Evolutionary conservation across 2,113 vertebrate species (phyloP).

Genomic region (Cololabis saira): DNA sequence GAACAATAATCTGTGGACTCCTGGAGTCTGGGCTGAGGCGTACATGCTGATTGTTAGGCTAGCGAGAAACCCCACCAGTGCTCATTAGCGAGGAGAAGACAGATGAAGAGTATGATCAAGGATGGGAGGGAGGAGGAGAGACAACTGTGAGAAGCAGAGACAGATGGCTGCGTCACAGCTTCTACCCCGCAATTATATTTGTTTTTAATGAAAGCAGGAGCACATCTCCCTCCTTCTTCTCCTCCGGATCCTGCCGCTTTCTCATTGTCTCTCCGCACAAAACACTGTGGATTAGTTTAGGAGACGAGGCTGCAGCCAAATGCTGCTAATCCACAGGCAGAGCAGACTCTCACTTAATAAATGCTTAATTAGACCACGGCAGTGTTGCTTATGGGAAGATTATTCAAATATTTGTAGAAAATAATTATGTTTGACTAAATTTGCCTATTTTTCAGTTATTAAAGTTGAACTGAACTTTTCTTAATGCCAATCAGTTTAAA

Average conservation of each 20-base stretch:
- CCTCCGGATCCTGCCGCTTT: constrained; percentile 32
- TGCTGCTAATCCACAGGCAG: constrained; percentile 29
- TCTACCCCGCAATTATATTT: constrained; percentile 45
- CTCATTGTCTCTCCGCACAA: constrained; percentile 60
- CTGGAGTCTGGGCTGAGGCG: constrained; percentile 49
- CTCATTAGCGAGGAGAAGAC: constrained; percentile 69
- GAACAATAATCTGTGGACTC: constrained; percentile 54
- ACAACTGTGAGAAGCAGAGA: constrained; percentile 23
- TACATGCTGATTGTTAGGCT: constrained; percentile 58
- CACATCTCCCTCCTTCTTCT: constrained; percentile 31
- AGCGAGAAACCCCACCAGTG: constrained; percentile 70
- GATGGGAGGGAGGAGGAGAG: constrained; percentile 14
- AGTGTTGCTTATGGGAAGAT: not conserved
- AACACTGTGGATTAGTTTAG: constrained; percentile 53
- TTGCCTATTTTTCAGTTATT: too few relatives aligned
- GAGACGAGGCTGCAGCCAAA: constrained; percentile 51
- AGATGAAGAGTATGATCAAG: constrained; percentile 40
- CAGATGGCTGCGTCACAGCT: constrained; percentile 48
- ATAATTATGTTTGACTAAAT: too few relatives aligned
- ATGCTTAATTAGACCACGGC: constrained; percentile 52
- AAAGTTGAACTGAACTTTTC: too few relatives aligned
- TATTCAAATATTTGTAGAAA: not conserved
- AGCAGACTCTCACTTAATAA: constrained; percentile 26
- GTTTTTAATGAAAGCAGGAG: constrained; percentile 43
- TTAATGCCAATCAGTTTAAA: too few relatives aligned